Evolutionary conservation across 64 coral and sea anemone species (phyloP).

Genomic region (Montipora efflorescens): DNA sequence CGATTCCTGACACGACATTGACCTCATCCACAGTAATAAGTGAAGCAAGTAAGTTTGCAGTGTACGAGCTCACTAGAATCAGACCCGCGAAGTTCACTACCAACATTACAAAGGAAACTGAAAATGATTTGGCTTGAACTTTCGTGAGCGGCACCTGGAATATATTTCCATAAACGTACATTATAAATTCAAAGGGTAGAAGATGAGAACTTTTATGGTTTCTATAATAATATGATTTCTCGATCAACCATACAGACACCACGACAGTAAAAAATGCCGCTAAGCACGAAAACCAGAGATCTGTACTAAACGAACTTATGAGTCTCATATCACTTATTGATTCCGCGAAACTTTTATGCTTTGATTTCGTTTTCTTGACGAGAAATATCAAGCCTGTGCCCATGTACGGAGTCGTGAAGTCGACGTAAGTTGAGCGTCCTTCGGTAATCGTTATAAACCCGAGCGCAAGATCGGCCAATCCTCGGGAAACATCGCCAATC

Average conservation of each 20-base stretch:
- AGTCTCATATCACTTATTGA: constrained; percentile 85
- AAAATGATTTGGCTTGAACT: constrained; percentile 70
- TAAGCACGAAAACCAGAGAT: constrained; percentile 77
- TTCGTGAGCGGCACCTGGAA: constrained; percentile 87
- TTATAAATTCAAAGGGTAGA: constrained; percentile 88
- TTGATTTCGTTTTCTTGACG: constrained; percentile 52
- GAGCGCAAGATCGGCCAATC: constrained; percentile 82
- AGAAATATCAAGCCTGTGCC: constrained; percentile 77
- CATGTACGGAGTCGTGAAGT: constrained; percentile 78
- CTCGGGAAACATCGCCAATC: constrained; percentile 82
- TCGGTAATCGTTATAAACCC: constrained; percentile 80
- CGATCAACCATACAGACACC: constrained; percentile 69
- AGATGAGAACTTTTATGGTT: constrained; percentile 62
- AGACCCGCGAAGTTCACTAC: constrained; percentile 79
- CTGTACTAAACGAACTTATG: constrained; percentile 80
- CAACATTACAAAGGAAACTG: constrained; percentile 86
- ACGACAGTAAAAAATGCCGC: constrained; percentile 63
- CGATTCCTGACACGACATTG: constrained; percentile 71
- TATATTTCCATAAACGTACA: constrained; percentile 91
- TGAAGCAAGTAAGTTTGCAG: constrained; percentile 82
- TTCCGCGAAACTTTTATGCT: constrained; percentile 65
- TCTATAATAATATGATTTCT: constrained; percentile 43
- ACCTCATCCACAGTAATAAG: constrained; percentile 82
- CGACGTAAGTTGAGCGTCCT: constrained; percentile 63
- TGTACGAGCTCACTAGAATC: constrained; percentile 86